Base-by-base conservation (phyloP, 2,113 vertebrate genomes). In the Struthidea cinerea region DNA sequence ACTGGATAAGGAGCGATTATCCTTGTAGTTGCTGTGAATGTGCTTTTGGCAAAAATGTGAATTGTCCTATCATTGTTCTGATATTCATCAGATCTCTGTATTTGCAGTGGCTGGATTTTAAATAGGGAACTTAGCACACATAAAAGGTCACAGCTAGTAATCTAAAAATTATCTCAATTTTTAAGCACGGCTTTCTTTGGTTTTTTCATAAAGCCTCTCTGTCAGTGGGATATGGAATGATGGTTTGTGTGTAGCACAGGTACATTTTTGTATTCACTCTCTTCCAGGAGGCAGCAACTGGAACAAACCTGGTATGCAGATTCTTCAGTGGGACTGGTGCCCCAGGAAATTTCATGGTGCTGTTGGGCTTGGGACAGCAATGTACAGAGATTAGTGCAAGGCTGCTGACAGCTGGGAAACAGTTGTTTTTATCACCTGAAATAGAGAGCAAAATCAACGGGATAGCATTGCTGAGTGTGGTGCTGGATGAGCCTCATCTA, bases 341-440 rank as follows among this genome's bases (percentile, higher is more conserved):
- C 27, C 65, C 11, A 14, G 35, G 24, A 59, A 2, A 3, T 71
- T 91, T 71, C 44, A 39, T 71, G 33, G 32, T 0, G 0, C 10
- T 78, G 14, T 55, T 84, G 39, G 78, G 7, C 30, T 50, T 75
- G 50, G 60, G 42, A 75, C 30, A 84, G 9, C 30, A 67, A 28
- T 33, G 17, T 59, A 39, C 16, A 55, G 55, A 46, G 12, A 65
- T 94, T 52, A 84, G 7, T 49, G 17, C 2, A 8, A 80, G 64
- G 30, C 27, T 78, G 30, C 39, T 84, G 47, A 52, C 35, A 65
- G 13, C 32, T 81, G 17, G 10, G 27, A 81, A 78, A 70, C 30
- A 63, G 27, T 47, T 87, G 33, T 35, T 89, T 89, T 53, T 42
- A 30, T 61, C 12, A 55, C 11, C 20, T 86, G 23, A 57, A 76